A percentile compares a stretch with the other conserved stretches of the same genome.
Evolutionary conservation across 2,888 invertebrate species (phyloP).

Genomic region (Aspidiotus destructor): DNA sequence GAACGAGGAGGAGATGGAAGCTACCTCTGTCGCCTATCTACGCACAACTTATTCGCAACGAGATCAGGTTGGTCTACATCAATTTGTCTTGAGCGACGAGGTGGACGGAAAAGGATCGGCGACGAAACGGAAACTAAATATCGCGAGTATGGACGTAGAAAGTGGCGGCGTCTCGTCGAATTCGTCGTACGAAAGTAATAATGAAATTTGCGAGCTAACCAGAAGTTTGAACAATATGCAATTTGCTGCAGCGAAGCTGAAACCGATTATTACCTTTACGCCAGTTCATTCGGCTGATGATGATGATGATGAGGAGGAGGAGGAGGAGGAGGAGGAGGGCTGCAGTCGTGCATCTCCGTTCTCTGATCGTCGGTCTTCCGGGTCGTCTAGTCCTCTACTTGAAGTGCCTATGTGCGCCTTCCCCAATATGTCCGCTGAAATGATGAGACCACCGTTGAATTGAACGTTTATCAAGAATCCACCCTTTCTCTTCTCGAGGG

Average conservation of each 20-base stretch:
- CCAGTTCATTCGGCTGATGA: constrained; percentile 16
- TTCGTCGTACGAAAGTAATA: constrained; percentile 12
- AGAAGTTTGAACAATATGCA: constrained; percentile 10
- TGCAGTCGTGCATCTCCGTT: neutral
- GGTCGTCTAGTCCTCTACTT: constrained; percentile 21
- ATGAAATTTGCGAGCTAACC: constrained; percentile 13
- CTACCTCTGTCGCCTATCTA: constrained; percentile 17
- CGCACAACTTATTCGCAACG: constrained; percentile 15
- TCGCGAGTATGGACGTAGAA: neutral
- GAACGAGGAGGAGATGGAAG: constrained; percentile 4
- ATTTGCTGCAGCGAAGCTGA: neutral
- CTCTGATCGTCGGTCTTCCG: constrained; percentile 18
- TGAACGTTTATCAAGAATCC: too few relatives aligned
- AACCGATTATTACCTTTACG: constrained; percentile 27
- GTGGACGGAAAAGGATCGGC: constrained; percentile 6
- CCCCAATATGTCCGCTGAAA: constrained; percentile 12
- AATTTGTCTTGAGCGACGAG: neutral
- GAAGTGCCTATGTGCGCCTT: constrained; percentile 22
- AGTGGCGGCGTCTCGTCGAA: neutral
- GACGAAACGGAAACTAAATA: constrained; percentile 3
- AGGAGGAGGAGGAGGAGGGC: neutral
- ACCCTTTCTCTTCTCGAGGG: too few relatives aligned
- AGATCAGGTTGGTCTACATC: too few relatives aligned
- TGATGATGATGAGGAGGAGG: constrained; percentile 10
- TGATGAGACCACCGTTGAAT: constrained; percentile 28